Conservation (phyloP, 1,140 invertebrate species). For the Amyelois transitella region DNA sequence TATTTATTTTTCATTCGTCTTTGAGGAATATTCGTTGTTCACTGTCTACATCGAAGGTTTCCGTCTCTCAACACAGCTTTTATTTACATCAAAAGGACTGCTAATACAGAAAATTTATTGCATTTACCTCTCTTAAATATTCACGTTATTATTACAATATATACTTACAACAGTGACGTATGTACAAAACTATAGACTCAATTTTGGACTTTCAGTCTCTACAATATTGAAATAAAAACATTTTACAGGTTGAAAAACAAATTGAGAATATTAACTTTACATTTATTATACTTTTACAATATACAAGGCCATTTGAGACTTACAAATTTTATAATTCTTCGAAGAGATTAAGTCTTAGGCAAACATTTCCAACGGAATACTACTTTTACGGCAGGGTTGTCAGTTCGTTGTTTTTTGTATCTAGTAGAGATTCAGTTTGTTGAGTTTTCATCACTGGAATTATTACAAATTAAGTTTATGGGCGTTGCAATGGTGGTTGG, state of each 20-base stretch:
- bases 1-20: not conserved
- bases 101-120: constrained; percentile 70
- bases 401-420: not conserved
- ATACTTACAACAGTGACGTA: constrained; percentile 67
- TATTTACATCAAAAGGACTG: constrained; percentile 51
- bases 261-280: constrained; percentile 45
- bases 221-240: constrained; percentile 57
- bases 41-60: constrained; percentile 23
- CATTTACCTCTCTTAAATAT: constrained; percentile 61
- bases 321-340: constrained; percentile 22
- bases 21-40: constrained; percentile 24
- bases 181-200: constrained; percentile 73
- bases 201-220: constrained; percentile 72
- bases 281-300: constrained; percentile 49
- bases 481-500: too few species aligned
- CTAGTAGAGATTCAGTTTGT: too few species aligned
- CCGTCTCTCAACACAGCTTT: constrained; percentile 31
- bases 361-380: constrained; percentile 12
- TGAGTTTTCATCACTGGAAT: too few species aligned
- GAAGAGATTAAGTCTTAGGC: constrained; percentile 22
- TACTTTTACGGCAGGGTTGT: constrained; percentile 19
- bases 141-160: constrained; percentile 57
- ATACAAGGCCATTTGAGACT: constrained; percentile 58
- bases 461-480: too few species aligned
- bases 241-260: constrained; percentile 52